A percentile compares a stretch with the other conserved stretches of the same genome.
These are phyloP conservation scores for Coryphaenoides rupestris DNA, from an alignment of 2,113 vertebrate species.

Conservation along the genomic window DNA sequence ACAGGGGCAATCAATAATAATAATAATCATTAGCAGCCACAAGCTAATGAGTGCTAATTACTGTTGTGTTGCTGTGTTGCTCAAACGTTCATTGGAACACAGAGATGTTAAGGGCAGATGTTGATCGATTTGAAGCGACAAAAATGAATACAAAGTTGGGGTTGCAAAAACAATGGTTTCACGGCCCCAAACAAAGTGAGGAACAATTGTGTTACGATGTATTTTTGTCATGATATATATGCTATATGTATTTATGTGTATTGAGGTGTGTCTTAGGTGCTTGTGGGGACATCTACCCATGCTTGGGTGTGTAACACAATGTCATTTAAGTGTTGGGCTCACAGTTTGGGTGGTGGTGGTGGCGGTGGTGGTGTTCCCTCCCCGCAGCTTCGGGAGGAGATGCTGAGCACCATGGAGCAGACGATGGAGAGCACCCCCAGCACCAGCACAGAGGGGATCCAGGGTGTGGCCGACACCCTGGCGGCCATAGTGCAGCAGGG, in stretches of 20 bases:
- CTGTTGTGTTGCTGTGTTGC: too few species aligned
- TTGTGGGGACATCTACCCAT: neutral
- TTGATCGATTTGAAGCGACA: too few species aligned
- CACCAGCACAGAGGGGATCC: conserved; percentile 61
- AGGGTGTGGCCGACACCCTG: conserved; percentile 70
- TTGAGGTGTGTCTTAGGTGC: neutral
- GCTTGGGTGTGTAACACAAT: too few species aligned
- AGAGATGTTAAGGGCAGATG: too few species aligned
- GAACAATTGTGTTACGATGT: neutral
- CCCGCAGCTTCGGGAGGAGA: conserved; percentile 77
- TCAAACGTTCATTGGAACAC: too few species aligned
- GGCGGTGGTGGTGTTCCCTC: neutral
- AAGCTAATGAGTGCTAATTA: too few species aligned
- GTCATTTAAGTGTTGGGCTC: neutral
- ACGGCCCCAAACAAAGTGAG: too few species aligned
- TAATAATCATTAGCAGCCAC: too few species aligned
- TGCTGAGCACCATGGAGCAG: conserved; percentile 71
- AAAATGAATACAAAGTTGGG: too few species aligned
- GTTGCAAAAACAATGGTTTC: too few species aligned
- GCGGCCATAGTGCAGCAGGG: conserved; percentile 63
- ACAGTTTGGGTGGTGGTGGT: too few species aligned
- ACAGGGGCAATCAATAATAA: too few species aligned
- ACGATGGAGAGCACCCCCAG: conserved; percentile 24
- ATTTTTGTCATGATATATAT: neutral
- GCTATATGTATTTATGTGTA: neutral